These are phyloP conservation scores for Caenorhabditis macrosperma DNA, from an alignment of 2,888 invertebrate genomes.

Conservation along the genomic window DNA sequence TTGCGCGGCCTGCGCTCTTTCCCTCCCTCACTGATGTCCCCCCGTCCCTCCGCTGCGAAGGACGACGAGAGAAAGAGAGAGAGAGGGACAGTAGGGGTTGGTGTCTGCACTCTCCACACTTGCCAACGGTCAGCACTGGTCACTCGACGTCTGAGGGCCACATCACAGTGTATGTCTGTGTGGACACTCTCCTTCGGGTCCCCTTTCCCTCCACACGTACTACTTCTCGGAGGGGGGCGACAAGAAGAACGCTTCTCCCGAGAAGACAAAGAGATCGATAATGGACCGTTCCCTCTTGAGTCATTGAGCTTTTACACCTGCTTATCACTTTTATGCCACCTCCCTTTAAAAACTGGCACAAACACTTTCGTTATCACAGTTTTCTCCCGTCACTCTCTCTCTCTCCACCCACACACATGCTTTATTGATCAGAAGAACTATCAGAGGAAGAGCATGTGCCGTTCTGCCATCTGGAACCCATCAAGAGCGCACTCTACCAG, in stretches of 20 bases:
- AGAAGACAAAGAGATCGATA: slow-evolving; percentile 15
- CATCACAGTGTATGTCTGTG: slow-evolving; percentile 34
- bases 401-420: slow-evolving; percentile 8
- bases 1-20: slow-evolving; percentile 10
- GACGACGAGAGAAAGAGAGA: slow-evolving; percentile 1
- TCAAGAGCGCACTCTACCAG: slow-evolving; percentile 17
- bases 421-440: not conserved
- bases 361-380: slow-evolving; percentile 14
- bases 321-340: not conserved
- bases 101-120: slow-evolving; percentile 51
- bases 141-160: slow-evolving; percentile 40
- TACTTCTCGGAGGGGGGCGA: slow-evolving; percentile 13
- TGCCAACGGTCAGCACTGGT: slow-evolving; percentile 47
- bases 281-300: not conserved
- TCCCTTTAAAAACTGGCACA: not conserved
- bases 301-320: not conserved
- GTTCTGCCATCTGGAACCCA: slow-evolving; percentile 36
- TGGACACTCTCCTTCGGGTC: slow-evolving; percentile 44
- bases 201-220: slow-evolving; percentile 15
- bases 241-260: slow-evolving; percentile 28
- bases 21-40: not conserved
- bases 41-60: slow-evolving; percentile 27
- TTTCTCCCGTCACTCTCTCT: not conserved
- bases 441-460: not conserved
- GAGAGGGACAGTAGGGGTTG: slow-evolving; percentile 1